Evolutionary conservation across 2,113 vertebrate species (phyloP).

Genomic region (Sinocyclocheilus grahami): DNA sequence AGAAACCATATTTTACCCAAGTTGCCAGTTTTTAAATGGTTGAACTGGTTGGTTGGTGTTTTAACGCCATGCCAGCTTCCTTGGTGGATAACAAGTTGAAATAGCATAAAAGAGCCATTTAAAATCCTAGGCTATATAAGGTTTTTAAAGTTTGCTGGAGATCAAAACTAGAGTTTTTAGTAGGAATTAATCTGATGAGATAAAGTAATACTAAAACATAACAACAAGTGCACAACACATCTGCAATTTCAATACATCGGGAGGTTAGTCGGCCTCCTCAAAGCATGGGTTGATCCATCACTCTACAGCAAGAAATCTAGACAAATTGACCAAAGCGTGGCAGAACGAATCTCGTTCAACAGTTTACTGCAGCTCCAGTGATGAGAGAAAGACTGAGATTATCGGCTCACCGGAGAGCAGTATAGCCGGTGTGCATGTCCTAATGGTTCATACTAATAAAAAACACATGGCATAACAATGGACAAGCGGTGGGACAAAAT

Average conservation of each 20-base stretch:
- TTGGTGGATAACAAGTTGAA: too few species aligned
- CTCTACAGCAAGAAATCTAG: neutral
- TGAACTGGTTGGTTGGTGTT: too few species aligned
- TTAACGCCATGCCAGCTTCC: too few species aligned
- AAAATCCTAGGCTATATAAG: too few species aligned
- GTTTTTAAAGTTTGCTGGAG: too few species aligned
- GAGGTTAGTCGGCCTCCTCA: neutral
- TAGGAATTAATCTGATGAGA: neutral
- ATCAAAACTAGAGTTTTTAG: too few species aligned
- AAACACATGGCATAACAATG: constrained; percentile 45
- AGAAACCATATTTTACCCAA: neutral
- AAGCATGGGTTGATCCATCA: neutral
- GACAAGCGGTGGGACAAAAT: constrained; percentile 34
- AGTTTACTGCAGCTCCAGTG: neutral
- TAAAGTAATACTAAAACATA: neutral
- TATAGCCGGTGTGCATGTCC: constrained; percentile 11
- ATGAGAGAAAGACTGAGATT: constrained; percentile 1
- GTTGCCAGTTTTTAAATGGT: neutral
- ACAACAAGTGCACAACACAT: neutral
- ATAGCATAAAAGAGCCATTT: too few species aligned
- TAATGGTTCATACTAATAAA: constrained; percentile 39
- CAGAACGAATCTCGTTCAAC: neutral
- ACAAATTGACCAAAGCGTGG: neutral
- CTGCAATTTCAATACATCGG: neutral
- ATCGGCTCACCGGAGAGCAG: neutral